A percentile compares a stretch with the other conserved stretches of the same genome.
phyloP scores from a whole-genome alignment of 2,113 vertebrate species.

The Rhodinocichla rosea region DNA sequence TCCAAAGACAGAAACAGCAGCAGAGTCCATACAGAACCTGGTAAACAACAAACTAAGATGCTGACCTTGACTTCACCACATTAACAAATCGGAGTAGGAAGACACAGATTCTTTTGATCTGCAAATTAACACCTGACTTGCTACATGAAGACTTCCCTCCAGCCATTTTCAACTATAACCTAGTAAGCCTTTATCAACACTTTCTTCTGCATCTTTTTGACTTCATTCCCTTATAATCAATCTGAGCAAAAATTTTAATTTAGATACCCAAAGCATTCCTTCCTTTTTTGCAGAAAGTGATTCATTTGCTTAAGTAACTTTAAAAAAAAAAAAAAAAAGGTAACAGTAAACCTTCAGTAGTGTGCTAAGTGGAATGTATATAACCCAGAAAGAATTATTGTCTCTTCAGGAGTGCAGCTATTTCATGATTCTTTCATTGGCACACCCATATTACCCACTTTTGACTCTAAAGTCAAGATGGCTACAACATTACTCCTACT shows the following conservation, averaged over 20 bases:
- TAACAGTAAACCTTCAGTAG: not conserved
- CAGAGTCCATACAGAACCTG: not conserved
- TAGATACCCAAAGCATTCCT: not conserved
- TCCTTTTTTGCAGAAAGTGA: not conserved
- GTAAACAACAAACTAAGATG: not conserved
- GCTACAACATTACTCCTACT: not conserved
- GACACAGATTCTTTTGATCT: not conserved
- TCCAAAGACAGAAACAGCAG: not conserved
- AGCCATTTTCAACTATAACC: not conserved
- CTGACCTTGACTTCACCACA: not conserved
- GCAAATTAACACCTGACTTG: not conserved
- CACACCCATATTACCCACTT: not conserved
- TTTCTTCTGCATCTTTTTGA: not conserved
- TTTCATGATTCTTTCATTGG: not conserved
- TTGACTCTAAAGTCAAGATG: not conserved
- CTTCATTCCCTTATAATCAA: not conserved
- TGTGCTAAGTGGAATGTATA: not conserved
- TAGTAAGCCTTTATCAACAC: not conserved
- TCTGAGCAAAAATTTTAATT: not conserved
- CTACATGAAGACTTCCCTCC: accelerated
- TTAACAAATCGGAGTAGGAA: not conserved
- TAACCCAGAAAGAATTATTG: not conserved
- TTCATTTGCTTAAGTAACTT: not conserved
- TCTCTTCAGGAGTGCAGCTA: not conserved
- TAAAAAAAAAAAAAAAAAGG: not conserved